These are phyloP conservation scores for Drosophila ochracea DNA, from an alignment of 2,888 invertebrate species.

Conservation along the genomic window DNA sequence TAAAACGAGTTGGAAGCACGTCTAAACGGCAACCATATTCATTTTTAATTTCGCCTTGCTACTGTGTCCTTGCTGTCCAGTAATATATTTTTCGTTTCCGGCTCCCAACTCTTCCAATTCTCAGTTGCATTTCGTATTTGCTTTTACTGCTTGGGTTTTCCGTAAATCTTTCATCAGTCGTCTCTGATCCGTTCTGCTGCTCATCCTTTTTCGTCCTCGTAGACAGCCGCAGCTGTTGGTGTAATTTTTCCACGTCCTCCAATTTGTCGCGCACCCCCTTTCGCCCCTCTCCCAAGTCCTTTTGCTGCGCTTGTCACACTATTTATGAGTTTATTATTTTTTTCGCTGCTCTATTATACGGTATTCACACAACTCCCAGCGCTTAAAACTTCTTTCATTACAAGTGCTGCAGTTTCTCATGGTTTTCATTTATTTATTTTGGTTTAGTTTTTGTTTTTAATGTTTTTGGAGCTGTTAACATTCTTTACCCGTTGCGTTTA, in stretches of 20 bases:
- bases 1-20: constrained; percentile 32
- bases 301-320: constrained; percentile 67
- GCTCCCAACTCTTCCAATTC: neutral
- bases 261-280: constrained; percentile 13
- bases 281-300: neutral
- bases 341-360: constrained; percentile 64
- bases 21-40: constrained; percentile 56
- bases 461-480: constrained; percentile 38
- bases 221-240: constrained; percentile 58
- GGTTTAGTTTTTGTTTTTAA: constrained; percentile 13
- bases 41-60: constrained; percentile 46
- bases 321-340: constrained; percentile 80
- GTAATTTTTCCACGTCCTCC: constrained; percentile 55
- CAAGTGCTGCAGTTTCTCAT: constrained; percentile 78
- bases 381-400: constrained; percentile 79
- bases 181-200: constrained; percentile 38
- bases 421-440: constrained; percentile 30
- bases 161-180: constrained; percentile 63
- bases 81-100: constrained; percentile 12
- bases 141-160: constrained; percentile 41
- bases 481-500: constrained; percentile 53
- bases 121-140: constrained; percentile 29
- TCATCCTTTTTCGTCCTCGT: constrained; percentile 8
- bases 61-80: constrained; percentile 7
- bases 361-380: constrained; percentile 37